Evolutionary conservation across 2,113 vertebrate genomes (phyloP).

Genomic region (Syrmaticus mikado): DNA sequence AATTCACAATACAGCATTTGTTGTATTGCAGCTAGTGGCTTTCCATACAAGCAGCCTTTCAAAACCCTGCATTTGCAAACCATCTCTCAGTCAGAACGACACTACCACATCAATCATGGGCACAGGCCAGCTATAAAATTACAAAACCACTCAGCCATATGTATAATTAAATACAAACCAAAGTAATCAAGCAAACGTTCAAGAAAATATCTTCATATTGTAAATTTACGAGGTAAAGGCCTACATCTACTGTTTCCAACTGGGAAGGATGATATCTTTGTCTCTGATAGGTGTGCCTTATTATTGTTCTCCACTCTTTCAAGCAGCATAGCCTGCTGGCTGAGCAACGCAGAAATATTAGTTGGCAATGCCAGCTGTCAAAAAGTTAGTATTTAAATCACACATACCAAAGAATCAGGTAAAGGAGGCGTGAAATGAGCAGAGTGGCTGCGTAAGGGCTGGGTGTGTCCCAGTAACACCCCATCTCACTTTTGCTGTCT

Average conservation of each 20-base stretch:
- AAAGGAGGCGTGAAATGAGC: not conserved
- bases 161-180: conserved; percentile 46
- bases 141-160: conserved; percentile 30
- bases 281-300: not conserved
- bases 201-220: conserved; percentile 31
- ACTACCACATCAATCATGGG: conserved; percentile 51
- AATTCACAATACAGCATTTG: not conserved
- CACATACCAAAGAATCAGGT: conserved; percentile 25
- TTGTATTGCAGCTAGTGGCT: not conserved
- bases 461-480: not conserved
- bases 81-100: conserved; percentile 27
- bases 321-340: not conserved
- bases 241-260: not conserved
- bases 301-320: not conserved
- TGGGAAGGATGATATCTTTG: not conserved
- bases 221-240: not conserved
- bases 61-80: conserved; percentile 25
- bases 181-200: conserved; percentile 34
- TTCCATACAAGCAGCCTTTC: conserved; percentile 33
- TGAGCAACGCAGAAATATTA: not conserved
- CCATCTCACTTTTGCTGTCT: not conserved
- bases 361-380: not conserved
- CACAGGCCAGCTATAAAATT: conserved; percentile 54
- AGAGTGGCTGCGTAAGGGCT: not conserved
- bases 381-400: not conserved